Evolutionary conservation across 2,888 invertebrate genomes (phyloP).

Genomic region (Eumerus sabulonum): DNA sequence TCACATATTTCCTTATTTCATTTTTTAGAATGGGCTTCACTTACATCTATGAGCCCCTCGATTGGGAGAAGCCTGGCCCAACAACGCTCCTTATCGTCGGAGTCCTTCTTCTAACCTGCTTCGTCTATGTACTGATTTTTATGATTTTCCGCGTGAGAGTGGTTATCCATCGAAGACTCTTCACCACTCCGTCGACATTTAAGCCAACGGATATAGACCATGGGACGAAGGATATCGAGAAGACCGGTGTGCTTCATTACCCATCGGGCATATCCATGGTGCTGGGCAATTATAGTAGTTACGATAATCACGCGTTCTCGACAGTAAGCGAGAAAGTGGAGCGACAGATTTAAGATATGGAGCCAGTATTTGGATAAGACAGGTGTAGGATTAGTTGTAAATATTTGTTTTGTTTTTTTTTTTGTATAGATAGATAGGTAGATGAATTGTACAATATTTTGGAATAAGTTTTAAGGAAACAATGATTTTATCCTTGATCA

Average conservation of each 20-base stretch:
- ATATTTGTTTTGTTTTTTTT: not conserved
- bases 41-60: slow-evolving; percentile 86
- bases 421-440: not conserved
- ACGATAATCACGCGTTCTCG: slow-evolving; percentile 75
- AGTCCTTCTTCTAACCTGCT: slow-evolving; percentile 74
- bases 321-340: slow-evolving; percentile 53
- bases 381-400: no score
- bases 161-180: slow-evolving; percentile 73
- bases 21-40: slow-evolving; percentile 80
- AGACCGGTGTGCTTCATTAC: slow-evolving; percentile 74
- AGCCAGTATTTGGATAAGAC: slow-evolving; percentile 3
- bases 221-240: slow-evolving; percentile 1
- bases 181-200: slow-evolving; percentile 71
- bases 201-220: slow-evolving; percentile 72
- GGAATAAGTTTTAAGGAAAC: not conserved
- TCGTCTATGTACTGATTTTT: slow-evolving; percentile 75
- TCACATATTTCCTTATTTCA: not conserved
- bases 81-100: slow-evolving; percentile 74
- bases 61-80: slow-evolving; percentile 85
- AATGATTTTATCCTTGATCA: no score
- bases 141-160: slow-evolving; percentile 75
- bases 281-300: slow-evolving; percentile 74
- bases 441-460: slow-evolving; percentile 1
- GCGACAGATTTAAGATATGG: not conserved
- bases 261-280: slow-evolving; percentile 78